Percentiles rank a stretch among this genome's conserved stretches.
These are phyloP conservation scores for Geopemphigus sp. DNA, from an alignment of 1,140 invertebrate species.

Conservation along the genomic window DNA sequence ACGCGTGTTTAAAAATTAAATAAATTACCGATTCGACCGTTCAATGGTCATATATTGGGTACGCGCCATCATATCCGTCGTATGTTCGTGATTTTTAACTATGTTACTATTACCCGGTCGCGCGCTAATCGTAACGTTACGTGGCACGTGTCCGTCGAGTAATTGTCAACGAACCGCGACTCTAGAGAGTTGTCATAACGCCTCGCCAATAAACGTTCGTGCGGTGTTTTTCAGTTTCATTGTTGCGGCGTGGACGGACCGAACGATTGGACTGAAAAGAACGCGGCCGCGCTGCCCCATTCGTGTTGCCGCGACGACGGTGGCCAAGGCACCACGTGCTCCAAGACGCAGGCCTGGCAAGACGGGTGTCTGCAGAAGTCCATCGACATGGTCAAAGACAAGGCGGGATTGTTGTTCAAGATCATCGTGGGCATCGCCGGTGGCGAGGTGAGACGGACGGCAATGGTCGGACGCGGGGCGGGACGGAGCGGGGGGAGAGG, in stretches of 20 bases:
- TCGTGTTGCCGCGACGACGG: conserved; percentile 7
- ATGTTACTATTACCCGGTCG: too few species aligned
- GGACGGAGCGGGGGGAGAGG: too few species aligned
- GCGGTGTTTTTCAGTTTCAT: conserved; percentile 69
- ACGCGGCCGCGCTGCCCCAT: conserved; percentile 1
- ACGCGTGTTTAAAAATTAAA: too few species aligned
- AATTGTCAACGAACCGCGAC: too few species aligned
- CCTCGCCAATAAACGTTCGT: too few species aligned
- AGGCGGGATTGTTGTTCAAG: neutral
- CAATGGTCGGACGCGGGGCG: too few species aligned
- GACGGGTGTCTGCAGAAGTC: conserved; percentile 17
- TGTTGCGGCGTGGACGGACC: conserved; percentile 75
- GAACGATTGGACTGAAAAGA: conserved; percentile 62
- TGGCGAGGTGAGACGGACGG: conserved; percentile 9
- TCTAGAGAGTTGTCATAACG: too few species aligned
- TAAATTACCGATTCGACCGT: neutral
- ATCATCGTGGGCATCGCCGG: conserved; percentile 10
- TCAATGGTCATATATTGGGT: too few species aligned
- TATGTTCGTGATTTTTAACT: too few species aligned
- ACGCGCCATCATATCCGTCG: too few species aligned
- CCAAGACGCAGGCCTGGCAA: conserved; percentile 28
- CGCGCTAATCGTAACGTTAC: too few species aligned
- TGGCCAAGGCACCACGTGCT: conserved; percentile 7
- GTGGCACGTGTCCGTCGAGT: too few species aligned
- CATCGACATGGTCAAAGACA: conserved; percentile 14